Percentiles rank a stretch among this genome's conserved stretches.
These are phyloP conservation scores for Empidonax traillii DNA, from an alignment of 2,113 vertebrate species.

Conservation along the genomic window DNA sequence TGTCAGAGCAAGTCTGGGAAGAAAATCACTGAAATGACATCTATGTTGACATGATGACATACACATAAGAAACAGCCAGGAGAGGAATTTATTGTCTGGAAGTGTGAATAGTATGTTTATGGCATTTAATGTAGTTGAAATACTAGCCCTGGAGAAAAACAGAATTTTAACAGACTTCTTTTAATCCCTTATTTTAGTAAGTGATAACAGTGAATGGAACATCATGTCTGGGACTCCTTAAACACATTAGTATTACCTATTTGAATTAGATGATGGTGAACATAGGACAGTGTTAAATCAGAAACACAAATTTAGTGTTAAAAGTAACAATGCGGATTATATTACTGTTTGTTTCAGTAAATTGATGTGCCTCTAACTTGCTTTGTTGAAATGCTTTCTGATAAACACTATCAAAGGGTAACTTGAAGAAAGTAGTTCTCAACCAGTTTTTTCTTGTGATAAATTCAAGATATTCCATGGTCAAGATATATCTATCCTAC, in stretches of 20 bases:
- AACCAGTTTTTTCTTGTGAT: not conserved
- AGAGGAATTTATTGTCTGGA: not conserved
- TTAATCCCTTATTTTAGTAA: not conserved
- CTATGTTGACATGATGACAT: not conserved
- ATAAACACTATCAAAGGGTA: not conserved
- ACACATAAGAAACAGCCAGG: not conserved
- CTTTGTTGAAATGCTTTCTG: not conserved
- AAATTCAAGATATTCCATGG: not conserved
- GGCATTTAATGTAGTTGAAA: not conserved
- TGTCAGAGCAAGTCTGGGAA: not conserved
- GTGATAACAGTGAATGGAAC: not conserved
- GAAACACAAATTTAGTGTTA: not conserved
- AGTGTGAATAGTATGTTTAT: not conserved
- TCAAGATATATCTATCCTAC: not conserved
- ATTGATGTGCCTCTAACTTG: not conserved
- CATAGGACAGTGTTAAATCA: not conserved
- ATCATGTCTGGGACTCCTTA: not conserved
- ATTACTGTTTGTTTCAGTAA: not conserved
- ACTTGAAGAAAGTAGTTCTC: not conserved
- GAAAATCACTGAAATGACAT: not conserved
- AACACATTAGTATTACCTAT: not conserved
- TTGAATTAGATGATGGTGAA: not conserved
- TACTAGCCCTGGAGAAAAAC: not conserved
- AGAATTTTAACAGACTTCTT: not conserved
- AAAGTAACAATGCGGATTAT: not conserved